Base-by-base conservation (phyloP, 2,888 invertebrate genomes). In the Drepanosiphum platanoidis region DNA sequence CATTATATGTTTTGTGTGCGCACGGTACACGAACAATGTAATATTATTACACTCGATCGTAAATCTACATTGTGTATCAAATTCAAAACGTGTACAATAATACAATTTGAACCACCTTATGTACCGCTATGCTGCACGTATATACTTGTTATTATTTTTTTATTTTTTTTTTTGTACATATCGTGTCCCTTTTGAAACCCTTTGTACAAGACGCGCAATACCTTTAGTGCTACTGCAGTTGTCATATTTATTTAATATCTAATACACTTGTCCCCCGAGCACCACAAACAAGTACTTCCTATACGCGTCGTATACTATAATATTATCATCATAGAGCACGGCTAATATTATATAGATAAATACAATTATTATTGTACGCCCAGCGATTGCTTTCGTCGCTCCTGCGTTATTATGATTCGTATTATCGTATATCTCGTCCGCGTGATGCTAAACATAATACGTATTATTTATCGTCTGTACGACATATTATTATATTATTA, bases 31-130 rank as follows among this genome's bases (percentile, higher is more conserved):
- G 9, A 27, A 64, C 30, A 2, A 61, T 9, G 34, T 32, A 61
- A 27, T 27, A 27, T 18, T 77, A 78, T 30, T 42, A 64, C 42
- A 32, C 3, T 34, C 11, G 30, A 27, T 64, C 64, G 30, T 78
- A 64, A 78, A 78, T 64, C 39, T 32, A 18, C 61, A 36, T 18
- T 15, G 11, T 30, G 22, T 7, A 34, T 75, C 15, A 11, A 52
- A n/a, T 34, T 22, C 52, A 32, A 75, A 32, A 52, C 34, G 13
- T 64, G 3, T 27, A 11, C 64, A 27, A 64, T 30, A 64, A 64
- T 64, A 64, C 30, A 64, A 30, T 11, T 64, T 64, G 64, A 64
- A 64, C 64, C 18, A 46, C n/a, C 52, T 64, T 64, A 64, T 64
- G 13, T 64, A 30, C 64, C 13, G 9, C 7, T 13, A 64, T 46